Base-by-base conservation (phyloP, 2,888 invertebrate species). In the Amorpha juglandis region DNA sequence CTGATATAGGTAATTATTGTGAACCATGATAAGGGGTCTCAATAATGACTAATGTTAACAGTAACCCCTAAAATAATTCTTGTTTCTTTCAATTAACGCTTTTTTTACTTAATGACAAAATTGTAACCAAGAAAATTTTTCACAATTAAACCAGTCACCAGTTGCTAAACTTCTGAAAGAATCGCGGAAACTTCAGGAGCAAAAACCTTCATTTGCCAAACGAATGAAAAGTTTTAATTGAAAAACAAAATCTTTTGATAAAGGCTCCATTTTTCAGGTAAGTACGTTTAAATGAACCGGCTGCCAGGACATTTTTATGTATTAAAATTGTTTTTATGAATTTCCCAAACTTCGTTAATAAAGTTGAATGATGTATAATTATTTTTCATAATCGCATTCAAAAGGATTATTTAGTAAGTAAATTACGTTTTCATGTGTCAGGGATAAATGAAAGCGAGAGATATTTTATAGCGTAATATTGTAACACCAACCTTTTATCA, bases 201-300 rank as follows among this genome's bases (percentile, higher is more conserved):
- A 63, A 45, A 67, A 64, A 67, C 62, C 62, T 67, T 62, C 33
- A 51, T 64, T 64, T 68, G 52, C 64, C 69, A 71, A 71, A 66
- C 67, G 71, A 72, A 71, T 68, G 67, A 66, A 63, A 70, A 74
- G 71, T 76, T 74, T 73, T 73, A 74, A 76, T 73, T 73, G 72
- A 71, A 73, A 71, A 69, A 67, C 67, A 67, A 67, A 64, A 64
- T 67, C 53, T 64, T 70, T 66, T 62, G 65, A 68, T 70, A 64
- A 67, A 72, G 69, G 70, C 70, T 73, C 74, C 68, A 52, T 63
- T 63, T 65, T 67, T 50, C 64, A 64, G 64, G 67, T 64, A n/a
- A 45, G 45, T 66, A 38, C 42, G 19, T 66, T 63, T 47, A 63
- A 66, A 63, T 66, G 52, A 47, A 48, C 63, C 62, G 35, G 45